These are phyloP conservation scores for Drymonia ruficornis DNA, from an alignment of 2,888 invertebrate genomes.

Conservation along the genomic window DNA sequence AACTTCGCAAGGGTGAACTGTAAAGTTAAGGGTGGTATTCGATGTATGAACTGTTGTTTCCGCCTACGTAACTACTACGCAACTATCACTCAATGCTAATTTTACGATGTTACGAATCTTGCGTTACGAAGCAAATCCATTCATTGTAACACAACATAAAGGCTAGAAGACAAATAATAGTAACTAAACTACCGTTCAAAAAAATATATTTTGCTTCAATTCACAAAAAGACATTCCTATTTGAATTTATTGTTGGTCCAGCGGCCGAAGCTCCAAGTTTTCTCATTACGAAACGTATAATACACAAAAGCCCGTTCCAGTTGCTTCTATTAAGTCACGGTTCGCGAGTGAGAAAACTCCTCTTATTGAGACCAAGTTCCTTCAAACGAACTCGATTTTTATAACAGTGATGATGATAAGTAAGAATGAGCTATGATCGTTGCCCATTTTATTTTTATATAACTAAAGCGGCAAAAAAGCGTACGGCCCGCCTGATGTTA, in stretches of 20 bases:
- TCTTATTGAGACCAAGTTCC: not conserved
- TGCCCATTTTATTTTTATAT: no score
- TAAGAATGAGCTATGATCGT: no score
- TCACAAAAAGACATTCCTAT: not conserved
- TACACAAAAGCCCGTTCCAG: conserved; percentile 1
- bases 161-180: no score
- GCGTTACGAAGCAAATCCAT: no score
- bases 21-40: not conserved
- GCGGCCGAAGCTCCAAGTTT: not conserved
- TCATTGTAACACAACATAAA: no score
- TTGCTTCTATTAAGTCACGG: conserved; percentile 1
- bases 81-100: no score
- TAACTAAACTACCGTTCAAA: no score
- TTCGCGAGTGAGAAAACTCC: not conserved
- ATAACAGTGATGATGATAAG: not conserved
- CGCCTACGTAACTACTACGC: no score
- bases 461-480: no score
- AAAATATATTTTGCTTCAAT: not conserved
- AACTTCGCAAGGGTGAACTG: not conserved
- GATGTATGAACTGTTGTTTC: not conserved
- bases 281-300: conserved; percentile 5
- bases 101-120: no score
- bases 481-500: no score
- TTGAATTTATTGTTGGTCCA: not conserved
- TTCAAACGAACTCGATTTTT: not conserved